These are phyloP conservation scores for Agelastica alni DNA, from an alignment of 2,888 invertebrate genomes.

Conservation along the genomic window DNA sequence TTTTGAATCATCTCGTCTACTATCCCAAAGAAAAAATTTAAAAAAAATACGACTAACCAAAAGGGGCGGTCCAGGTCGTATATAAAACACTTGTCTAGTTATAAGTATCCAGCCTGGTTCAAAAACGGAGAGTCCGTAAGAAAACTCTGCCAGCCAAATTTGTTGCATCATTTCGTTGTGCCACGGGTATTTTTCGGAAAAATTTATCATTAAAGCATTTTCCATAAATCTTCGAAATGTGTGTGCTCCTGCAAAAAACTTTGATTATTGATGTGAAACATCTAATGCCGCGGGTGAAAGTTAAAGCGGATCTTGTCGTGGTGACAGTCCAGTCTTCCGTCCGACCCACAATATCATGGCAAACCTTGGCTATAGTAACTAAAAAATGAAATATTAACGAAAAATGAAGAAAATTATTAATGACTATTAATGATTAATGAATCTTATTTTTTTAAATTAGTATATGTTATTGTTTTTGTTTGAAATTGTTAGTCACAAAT, in stretches of 20 bases:
- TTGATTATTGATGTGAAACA: too few species aligned
- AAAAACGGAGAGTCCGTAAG: slow-evolving; percentile 17
- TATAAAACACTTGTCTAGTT: slow-evolving; percentile 43
- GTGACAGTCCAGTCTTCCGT: too few species aligned
- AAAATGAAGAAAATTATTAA: too few species aligned
- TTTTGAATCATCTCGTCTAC: background rate
- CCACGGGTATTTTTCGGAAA: slow-evolving; percentile 38
- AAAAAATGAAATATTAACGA: too few species aligned
- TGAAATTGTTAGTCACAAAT: too few species aligned
- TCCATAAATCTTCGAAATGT: slow-evolving; percentile 43
- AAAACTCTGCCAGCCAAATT: slow-evolving; percentile 35
- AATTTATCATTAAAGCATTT: slow-evolving; percentile 23
- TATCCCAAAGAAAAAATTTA: background rate
- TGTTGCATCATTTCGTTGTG: slow-evolving; percentile 40
- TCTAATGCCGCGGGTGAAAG: too few species aligned
- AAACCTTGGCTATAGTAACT: too few species aligned
- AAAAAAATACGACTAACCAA: background rate
- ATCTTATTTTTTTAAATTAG: too few species aligned
- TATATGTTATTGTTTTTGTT: too few species aligned
- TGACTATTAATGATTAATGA: too few species aligned
- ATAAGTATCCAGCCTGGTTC: slow-evolving; percentile 42
- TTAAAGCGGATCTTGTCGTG: too few species aligned
- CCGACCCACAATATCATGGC: too few species aligned
- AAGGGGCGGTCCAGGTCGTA: slow-evolving; percentile 32
- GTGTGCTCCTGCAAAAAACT: slow-evolving; percentile 28